phyloP scores from a whole-genome alignment of 2,113 vertebrate species.

The Phyllostomus hastatus region DNA sequence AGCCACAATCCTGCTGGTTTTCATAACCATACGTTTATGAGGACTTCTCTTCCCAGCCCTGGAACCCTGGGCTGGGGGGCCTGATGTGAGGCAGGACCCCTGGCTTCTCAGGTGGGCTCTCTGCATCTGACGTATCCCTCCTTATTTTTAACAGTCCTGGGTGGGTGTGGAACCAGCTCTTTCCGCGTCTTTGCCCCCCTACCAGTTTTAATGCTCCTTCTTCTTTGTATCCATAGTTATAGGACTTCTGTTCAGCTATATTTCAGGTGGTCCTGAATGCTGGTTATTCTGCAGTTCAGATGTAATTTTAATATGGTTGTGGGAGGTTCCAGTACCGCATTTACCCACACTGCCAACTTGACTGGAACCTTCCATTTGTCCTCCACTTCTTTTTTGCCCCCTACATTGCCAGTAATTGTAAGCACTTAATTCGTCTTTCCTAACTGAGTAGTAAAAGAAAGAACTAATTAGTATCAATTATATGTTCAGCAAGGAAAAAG shows the following conservation, averaged over 20 bases:
- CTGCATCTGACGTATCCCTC: background rate
- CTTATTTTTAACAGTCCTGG: background rate
- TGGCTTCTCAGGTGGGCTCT: background rate
- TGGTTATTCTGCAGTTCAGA: too few species aligned
- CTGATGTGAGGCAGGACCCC: background rate
- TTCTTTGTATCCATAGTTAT: too few species aligned
- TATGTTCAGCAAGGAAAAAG: background rate
- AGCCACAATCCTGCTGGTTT: background rate
- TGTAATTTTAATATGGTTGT: background rate
- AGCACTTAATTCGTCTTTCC: background rate
- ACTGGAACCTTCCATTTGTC: background rate
- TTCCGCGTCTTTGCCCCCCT: background rate
- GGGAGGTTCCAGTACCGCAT: background rate
- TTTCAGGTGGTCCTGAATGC: too few species aligned
- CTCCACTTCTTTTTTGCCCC: background rate
- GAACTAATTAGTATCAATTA: background rate
- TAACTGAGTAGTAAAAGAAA: background rate
- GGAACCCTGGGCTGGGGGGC: background rate
- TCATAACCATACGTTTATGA: background rate
- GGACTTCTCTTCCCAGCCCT: background rate
- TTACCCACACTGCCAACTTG: background rate
- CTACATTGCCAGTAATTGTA: background rate
- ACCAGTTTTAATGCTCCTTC: background rate
- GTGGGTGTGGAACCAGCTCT: background rate
- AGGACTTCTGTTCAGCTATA: too few species aligned